Evolutionary conservation across 2,888 invertebrate species (phyloP).

Genomic region (Mongoloraphidia duomilia): DNA sequence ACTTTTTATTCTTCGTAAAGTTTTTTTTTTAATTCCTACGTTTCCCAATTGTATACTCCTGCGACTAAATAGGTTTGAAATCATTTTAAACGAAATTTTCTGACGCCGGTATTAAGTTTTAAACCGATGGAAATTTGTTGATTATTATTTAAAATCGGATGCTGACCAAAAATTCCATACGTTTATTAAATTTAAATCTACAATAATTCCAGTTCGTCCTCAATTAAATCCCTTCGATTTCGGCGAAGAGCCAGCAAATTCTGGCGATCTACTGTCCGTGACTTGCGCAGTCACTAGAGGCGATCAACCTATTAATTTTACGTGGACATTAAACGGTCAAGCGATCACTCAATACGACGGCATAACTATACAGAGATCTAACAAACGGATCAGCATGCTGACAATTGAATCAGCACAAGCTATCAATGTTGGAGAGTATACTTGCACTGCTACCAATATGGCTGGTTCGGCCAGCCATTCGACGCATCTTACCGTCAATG

Average conservation of each 20-base stretch:
- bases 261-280: slow-evolving; percentile 22
- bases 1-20: too few relatives aligned
- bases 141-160: too few relatives aligned
- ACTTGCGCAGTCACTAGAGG: slow-evolving; percentile 59
- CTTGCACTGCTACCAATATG: slow-evolving; percentile 43
- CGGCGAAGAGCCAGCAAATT: slow-evolving; percentile 47
- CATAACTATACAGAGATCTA: slow-evolving; percentile 38
- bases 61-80: too few relatives aligned
- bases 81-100: too few relatives aligned
- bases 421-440: slow-evolving; percentile 45
- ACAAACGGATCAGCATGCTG: slow-evolving; percentile 46
- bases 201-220: slow-evolving; percentile 45
- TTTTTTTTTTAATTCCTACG: too few relatives aligned
- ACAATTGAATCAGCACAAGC: slow-evolving; percentile 46
- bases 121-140: too few relatives aligned
- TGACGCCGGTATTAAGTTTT: too few relatives aligned
- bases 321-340: slow-evolving; percentile 47
- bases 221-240: slow-evolving; percentile 66
- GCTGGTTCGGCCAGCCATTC: slow-evolving; percentile 41
- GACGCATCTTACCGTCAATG: slow-evolving; percentile 38
- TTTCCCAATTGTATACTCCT: too few relatives aligned
- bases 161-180: too few relatives aligned
- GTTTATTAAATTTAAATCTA: too few relatives aligned
- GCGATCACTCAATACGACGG: slow-evolving; percentile 34
- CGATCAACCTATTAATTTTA: slow-evolving; percentile 59